A percentile compares a stretch with the other conserved stretches of the same genome.
These are phyloP conservation scores for Eudemis profundana DNA, from an alignment of 2,888 invertebrate genomes.

Conservation along the genomic window DNA sequence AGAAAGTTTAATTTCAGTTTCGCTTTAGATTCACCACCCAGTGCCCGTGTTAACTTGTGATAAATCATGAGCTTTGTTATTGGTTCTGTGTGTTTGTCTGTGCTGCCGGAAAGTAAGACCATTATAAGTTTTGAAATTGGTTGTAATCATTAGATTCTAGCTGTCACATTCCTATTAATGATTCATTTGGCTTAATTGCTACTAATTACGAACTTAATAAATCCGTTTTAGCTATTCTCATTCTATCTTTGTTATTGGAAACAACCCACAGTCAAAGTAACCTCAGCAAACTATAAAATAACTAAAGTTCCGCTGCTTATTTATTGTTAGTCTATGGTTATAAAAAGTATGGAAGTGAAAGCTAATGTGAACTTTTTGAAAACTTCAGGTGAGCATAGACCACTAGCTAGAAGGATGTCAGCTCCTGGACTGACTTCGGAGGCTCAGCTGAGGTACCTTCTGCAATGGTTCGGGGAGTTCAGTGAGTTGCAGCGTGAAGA, in stretches of 20 bases:
- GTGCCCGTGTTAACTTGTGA: slow-evolving; percentile 46
- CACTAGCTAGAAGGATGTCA: slow-evolving; percentile 78
- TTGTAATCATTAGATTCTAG: slow-evolving; percentile 20
- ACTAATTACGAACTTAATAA: slow-evolving; percentile 18
- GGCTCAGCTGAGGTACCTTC: slow-evolving; percentile 91
- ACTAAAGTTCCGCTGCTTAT: not conserved
- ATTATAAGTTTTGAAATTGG: slow-evolving; percentile 2
- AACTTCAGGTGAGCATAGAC: slow-evolving; percentile 62
- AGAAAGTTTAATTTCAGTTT: slow-evolving; percentile 63
- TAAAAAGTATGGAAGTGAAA: slow-evolving; percentile 10
- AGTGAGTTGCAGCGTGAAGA: slow-evolving; percentile 94
- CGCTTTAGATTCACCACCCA: slow-evolving; percentile 45
- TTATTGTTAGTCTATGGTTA: not conserved
- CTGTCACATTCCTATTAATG: slow-evolving; percentile 17
- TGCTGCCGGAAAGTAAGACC: slow-evolving; percentile 65
- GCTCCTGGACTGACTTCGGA: slow-evolving; percentile 86
- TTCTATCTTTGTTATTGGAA: slow-evolving; percentile 12
- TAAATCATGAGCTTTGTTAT: slow-evolving; percentile 61
- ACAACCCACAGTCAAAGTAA: not conserved
- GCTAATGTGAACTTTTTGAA: slow-evolving; percentile 10
- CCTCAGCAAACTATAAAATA: not conserved
- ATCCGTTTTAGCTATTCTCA: slow-evolving; percentile 6
- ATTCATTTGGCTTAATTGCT: slow-evolving; percentile 33
- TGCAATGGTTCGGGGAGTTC: slow-evolving; percentile 96
- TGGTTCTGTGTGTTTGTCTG: slow-evolving; percentile 69